Conservation (phyloP, 2,888 invertebrate genomes). For the Meliscaeva auricollis region DNA sequence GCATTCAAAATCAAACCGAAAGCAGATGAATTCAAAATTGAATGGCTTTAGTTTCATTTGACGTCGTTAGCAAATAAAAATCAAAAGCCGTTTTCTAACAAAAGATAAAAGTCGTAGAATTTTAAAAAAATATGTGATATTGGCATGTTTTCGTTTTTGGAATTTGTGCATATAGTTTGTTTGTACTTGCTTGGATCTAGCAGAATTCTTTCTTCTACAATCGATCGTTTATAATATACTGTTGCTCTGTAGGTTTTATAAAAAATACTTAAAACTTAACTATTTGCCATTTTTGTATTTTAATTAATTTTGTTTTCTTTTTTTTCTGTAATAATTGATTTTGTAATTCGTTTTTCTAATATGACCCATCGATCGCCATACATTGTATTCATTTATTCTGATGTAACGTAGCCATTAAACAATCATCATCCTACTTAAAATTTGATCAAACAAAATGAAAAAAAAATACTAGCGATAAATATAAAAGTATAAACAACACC, state of each 20-base stretch:
- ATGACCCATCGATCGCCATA: slow-evolving; percentile 74
- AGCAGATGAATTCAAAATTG: slow-evolving; percentile 73
- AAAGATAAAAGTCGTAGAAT: slow-evolving; percentile 1
- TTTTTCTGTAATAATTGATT: slow-evolving; percentile 5
- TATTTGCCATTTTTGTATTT: slow-evolving; percentile 68
- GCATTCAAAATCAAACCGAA: slow-evolving; percentile 61
- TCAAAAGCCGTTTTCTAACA: slow-evolving; percentile 79
- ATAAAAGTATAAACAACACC: slow-evolving; percentile 13
- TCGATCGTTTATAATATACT: slow-evolving; percentile 1
- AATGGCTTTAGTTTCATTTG: slow-evolving; percentile 84
- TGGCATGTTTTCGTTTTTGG: slow-evolving; percentile 48
- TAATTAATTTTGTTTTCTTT: slow-evolving; percentile 4
- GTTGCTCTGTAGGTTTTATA: slow-evolving; percentile 11
- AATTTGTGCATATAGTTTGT: slow-evolving; percentile 60
- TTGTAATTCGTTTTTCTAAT: slow-evolving; percentile 40
- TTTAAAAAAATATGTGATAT: no score
- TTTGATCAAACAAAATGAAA: background rate
- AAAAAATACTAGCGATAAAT: background rate
- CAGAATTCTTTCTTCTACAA: slow-evolving; percentile 27
- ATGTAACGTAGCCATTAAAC: slow-evolving; percentile 58
- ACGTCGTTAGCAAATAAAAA: slow-evolving; percentile 83
- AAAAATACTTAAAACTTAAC: slow-evolving; percentile 37
- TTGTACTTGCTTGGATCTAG: slow-evolving; percentile 67
- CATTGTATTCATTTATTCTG: slow-evolving; percentile 55
- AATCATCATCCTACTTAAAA: slow-evolving; percentile 19